Conservation (phyloP, 1,140 invertebrate genomes). For the Panagrolaimus sp. region DNA sequence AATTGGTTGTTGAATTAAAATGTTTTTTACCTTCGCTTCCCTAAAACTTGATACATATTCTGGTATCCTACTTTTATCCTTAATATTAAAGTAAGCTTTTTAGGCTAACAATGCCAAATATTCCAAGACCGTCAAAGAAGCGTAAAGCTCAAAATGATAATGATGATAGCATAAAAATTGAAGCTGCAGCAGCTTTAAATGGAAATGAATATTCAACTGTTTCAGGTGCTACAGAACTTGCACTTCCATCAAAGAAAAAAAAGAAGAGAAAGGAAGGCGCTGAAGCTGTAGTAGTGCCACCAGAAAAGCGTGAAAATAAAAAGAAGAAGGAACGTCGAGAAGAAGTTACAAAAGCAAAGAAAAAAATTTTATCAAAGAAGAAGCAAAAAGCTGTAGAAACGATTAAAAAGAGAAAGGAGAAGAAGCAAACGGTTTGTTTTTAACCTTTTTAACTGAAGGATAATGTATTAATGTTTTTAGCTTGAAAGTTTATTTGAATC, state of each 20-base stretch:
- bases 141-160: background rate
- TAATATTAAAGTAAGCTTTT: too few relatives aligned
- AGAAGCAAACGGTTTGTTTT: background rate
- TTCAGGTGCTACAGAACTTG: background rate
- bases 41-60: too few relatives aligned
- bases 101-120: too few relatives aligned
- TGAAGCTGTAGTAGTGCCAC: background rate
- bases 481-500: slow-evolving; percentile 5
- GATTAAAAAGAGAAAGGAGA: background rate
- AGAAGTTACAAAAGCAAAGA: background rate
- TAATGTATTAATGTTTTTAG: background rate
- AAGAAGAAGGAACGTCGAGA: slow-evolving; percentile 2
- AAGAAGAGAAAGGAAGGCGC: background rate
- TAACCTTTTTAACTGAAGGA: too few relatives aligned
- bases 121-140: background rate
- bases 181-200: background rate
- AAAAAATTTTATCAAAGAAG: background rate
- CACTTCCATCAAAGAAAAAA: slow-evolving; percentile 2
- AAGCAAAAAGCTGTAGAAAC: background rate
- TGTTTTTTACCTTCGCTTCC: too few relatives aligned
- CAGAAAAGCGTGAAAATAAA: background rate
- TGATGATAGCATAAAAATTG: background rate
- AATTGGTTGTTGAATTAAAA: too few relatives aligned
- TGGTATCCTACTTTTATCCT: too few relatives aligned
- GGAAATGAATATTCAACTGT: background rate